Conservation (phyloP, 2,888 invertebrate genomes). For the Choreutis nemorana region DNA sequence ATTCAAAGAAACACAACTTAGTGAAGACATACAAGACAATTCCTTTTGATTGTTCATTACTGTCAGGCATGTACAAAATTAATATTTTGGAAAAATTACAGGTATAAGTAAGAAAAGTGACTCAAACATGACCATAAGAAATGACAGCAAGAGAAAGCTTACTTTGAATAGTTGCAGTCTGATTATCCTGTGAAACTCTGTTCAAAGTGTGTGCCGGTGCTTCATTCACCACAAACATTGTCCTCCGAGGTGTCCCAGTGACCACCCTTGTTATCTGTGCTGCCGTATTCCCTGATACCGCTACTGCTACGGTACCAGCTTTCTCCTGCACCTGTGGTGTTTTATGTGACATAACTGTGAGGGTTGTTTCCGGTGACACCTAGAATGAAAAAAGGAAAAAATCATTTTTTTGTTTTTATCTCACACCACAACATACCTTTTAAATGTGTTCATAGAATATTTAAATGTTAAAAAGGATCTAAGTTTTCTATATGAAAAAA, state of each 20-base stretch:
- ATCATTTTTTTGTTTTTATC: too few species aligned
- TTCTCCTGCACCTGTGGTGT: slow-evolving; percentile 60
- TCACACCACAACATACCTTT: too few species aligned
- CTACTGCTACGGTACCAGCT: slow-evolving; percentile 48
- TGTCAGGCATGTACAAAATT: too few species aligned
- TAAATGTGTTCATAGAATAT: background rate
- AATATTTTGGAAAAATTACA: too few species aligned
- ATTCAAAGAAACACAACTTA: too few species aligned
- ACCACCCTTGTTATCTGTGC: slow-evolving; percentile 54
- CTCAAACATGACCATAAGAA: too few species aligned
- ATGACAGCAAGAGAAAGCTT: slow-evolving; percentile 17
- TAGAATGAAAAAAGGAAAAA: slow-evolving; percentile 18
- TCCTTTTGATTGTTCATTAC: too few species aligned
- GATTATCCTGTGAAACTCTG: slow-evolving; percentile 55
- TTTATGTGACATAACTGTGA: slow-evolving; percentile 61
- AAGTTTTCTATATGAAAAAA: too few species aligned
- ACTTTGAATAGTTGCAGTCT: slow-evolving; percentile 59
- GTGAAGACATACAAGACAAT: too few species aligned
- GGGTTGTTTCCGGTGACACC: slow-evolving; percentile 59
- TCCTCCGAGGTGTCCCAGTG: slow-evolving; percentile 37
- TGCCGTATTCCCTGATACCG: slow-evolving; percentile 47
- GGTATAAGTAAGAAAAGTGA: too few species aligned
- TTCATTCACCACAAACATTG: slow-evolving; percentile 61
- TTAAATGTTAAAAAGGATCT: too few species aligned
- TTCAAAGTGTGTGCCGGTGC: slow-evolving; percentile 44